Conservation (phyloP, 2,888 invertebrate genomes). For the Rhogogaster chlorosoma region DNA sequence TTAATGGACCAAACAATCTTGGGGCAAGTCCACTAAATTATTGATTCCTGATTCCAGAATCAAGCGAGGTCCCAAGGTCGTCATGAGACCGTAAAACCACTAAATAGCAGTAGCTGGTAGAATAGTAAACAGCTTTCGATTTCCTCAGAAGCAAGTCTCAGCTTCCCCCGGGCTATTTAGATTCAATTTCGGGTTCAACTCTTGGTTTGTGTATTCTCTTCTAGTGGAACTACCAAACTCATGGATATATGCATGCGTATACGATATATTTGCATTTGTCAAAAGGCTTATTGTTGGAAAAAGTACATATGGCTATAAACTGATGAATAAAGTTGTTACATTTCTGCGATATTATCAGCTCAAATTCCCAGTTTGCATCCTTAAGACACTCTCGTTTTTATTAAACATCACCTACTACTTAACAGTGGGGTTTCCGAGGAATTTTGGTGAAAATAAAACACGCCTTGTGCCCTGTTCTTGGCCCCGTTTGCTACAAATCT, state of each 20-base stretch:
- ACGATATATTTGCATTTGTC: neutral
- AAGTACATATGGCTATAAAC: neutral
- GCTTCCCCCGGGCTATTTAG: neutral
- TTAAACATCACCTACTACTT: neutral
- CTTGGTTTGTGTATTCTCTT: neutral
- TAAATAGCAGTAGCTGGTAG: slow-evolving; percentile 55
- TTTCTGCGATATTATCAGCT: neutral
- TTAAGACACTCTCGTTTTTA: neutral
- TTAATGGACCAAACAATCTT: neutral
- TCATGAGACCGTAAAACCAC: neutral
- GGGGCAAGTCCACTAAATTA: neutral
- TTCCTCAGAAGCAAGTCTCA: slow-evolving; percentile 54
- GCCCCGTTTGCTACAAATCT: neutral
- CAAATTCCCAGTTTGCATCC: neutral
- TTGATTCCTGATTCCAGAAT: neutral
- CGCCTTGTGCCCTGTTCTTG: neutral
- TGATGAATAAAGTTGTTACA: neutral
- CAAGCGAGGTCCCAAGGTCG: slow-evolving; percentile 11
- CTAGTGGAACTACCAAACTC: neutral
- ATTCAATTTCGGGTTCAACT: slow-evolving; percentile 3
- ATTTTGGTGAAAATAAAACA: neutral
- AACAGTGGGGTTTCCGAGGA: neutral
- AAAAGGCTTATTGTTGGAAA: neutral
- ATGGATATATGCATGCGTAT: neutral
- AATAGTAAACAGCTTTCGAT: slow-evolving; percentile 65